Evolutionary conservation across 1,140 invertebrate species (phyloP).

Genomic region (Acromyrmex charruanus): DNA sequence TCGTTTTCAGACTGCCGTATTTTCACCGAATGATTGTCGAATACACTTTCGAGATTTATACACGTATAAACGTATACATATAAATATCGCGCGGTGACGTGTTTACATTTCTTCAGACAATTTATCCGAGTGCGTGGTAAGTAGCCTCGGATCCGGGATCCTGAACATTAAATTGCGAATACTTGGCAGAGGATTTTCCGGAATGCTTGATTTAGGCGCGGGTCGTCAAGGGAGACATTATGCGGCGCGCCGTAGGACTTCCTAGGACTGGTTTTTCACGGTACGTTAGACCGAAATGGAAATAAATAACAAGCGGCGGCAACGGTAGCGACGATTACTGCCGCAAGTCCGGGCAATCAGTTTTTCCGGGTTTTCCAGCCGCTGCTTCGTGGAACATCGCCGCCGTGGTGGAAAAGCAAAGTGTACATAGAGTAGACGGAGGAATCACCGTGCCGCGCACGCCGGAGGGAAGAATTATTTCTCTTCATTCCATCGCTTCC

Average conservation of each 20-base stretch:
- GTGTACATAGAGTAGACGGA: conserved; percentile 22
- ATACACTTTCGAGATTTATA: background rate
- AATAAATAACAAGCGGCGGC: conserved; percentile 51
- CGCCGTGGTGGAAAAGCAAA: conserved; percentile 38
- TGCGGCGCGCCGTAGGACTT: conserved; percentile 16
- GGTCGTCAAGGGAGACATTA: conserved; percentile 29
- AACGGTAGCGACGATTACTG: conserved; percentile 42
- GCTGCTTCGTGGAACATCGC: conserved; percentile 25
- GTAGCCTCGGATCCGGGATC: background rate
- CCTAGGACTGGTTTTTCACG: conserved; percentile 38
- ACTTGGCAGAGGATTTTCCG: conserved; percentile 27
- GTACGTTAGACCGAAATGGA: conserved; percentile 53
- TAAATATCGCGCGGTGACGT: background rate
- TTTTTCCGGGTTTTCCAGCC: conserved; percentile 45
- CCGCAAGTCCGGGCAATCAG: conserved; percentile 43
- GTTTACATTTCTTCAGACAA: conserved; percentile 24
- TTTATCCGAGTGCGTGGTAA: conserved; percentile 9
- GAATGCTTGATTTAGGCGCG: conserved; percentile 33
- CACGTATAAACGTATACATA: background rate
- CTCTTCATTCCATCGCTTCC: conserved; percentile 54
- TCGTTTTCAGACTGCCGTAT: background rate
- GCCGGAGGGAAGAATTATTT: conserved; percentile 53
- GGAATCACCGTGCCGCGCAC: background rate
- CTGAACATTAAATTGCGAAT: conserved; percentile 42
- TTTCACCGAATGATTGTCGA: conserved; percentile 3